A percentile compares a stretch with the other conserved stretches of the same genome.
phyloP scores from a whole-genome alignment of 2,113 vertebrate genomes.

The Ciconia maguari region DNA sequence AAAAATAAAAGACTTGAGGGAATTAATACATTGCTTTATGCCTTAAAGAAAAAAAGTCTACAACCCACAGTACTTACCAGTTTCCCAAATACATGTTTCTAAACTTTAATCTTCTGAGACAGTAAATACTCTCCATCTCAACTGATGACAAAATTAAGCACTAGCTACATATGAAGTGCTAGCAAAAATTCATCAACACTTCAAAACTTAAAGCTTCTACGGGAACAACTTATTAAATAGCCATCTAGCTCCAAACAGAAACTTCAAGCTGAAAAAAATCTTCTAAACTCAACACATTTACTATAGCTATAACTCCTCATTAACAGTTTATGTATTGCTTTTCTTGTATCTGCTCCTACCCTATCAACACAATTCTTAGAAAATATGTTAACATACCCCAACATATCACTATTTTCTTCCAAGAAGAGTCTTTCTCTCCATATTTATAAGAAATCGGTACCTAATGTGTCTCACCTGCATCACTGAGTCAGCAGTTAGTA shows the following conservation, averaged over 20 bases:
- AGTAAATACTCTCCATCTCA: not conserved
- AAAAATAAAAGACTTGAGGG: not conserved
- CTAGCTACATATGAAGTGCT: not conserved
- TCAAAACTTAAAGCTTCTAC: not conserved
- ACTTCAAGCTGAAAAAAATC: not conserved
- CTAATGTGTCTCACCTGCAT: not conserved
- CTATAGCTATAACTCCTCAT: not conserved
- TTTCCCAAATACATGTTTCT: not conserved
- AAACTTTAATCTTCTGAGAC: not conserved
- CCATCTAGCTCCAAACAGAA: not conserved
- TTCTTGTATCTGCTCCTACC: no score
- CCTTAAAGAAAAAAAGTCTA: not conserved
- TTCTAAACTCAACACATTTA: not conserved
- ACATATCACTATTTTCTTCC: not conserved
- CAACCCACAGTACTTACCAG: not conserved
- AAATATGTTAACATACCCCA: not conserved
- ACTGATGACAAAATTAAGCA: not conserved
- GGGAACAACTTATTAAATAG: not conserved
- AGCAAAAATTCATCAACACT: not conserved
- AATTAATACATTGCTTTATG: not conserved
- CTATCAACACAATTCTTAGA: not conserved
- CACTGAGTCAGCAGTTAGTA: not conserved
- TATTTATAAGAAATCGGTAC: not conserved
- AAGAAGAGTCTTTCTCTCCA: fast-evolving
- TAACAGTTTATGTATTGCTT: not conserved